Conservation (phyloP, 1,140 invertebrate species). For the Bombus balteatus region DNA sequence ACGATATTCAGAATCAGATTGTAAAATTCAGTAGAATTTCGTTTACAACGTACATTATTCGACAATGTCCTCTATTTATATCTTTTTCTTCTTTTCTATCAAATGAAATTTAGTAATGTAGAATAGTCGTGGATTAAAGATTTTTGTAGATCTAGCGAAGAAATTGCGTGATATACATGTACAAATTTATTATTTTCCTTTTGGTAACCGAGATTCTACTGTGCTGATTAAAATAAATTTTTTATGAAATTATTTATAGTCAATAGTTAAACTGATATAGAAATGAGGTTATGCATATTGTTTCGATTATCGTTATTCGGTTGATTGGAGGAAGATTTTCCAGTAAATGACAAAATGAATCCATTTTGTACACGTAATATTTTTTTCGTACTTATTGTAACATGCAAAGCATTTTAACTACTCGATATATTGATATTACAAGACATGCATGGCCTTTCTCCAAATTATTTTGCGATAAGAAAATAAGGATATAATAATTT, state of each 20-base stretch:
- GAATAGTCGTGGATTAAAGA: not conserved
- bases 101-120: not conserved
- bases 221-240: not conserved
- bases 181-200: not conserved
- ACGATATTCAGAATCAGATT: not conserved
- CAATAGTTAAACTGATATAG: not conserved
- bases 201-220: slow-evolving; percentile 6
- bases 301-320: not conserved
- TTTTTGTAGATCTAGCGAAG: not conserved
- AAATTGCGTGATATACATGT: not conserved
- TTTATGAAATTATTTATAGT: too few species aligned
- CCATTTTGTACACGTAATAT: not conserved
- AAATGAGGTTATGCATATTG: not conserved
- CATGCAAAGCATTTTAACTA: not conserved
- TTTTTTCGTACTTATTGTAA: not conserved
- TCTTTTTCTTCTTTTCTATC: too few species aligned
- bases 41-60: not conserved
- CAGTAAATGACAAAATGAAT: not conserved
- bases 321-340: not conserved
- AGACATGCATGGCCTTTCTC: not conserved
- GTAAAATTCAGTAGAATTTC: not conserved
- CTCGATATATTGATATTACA: not conserved
- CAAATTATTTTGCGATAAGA: not conserved
- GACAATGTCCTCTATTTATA: not conserved
- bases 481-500: not conserved